These are phyloP conservation scores for Nasonia longicornis DNA, from an alignment of 1,140 invertebrate species.

Conservation along the genomic window DNA sequence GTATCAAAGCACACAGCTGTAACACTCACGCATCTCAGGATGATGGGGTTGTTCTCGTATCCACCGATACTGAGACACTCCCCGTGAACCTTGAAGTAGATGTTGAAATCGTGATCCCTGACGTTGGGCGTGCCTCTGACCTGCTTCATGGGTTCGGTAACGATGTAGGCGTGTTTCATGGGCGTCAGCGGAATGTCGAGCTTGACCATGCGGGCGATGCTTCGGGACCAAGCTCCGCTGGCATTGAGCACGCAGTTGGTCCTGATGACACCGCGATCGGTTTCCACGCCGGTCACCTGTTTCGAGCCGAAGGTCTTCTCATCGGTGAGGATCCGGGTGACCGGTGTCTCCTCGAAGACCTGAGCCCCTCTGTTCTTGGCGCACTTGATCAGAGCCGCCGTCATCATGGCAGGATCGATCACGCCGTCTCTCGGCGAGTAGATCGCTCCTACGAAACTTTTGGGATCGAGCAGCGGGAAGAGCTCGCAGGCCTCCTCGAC, in stretches of 20 bases:
- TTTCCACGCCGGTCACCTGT: constrained; percentile 81
- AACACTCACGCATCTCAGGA: constrained; percentile 77
- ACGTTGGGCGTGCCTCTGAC: constrained; percentile 83
- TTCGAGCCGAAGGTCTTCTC: constrained; percentile 72
- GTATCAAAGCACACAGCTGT: background rate
- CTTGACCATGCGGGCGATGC: constrained; percentile 79
- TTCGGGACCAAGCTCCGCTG: constrained; percentile 83
- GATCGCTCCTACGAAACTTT: constrained; percentile 80
- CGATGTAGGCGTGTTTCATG: constrained; percentile 91
- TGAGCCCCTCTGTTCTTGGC: constrained; percentile 78
- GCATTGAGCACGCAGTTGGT: constrained; percentile 83
- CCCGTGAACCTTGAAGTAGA: constrained; percentile 88
- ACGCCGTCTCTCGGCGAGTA: constrained; percentile 86
- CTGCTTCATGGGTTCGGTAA: constrained; percentile 81
- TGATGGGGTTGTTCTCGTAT: constrained; percentile 86
- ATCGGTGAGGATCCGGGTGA: constrained; percentile 75
- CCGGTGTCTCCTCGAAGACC: constrained; percentile 83
- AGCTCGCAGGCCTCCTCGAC: constrained; percentile 80
- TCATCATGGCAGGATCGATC: constrained; percentile 85
- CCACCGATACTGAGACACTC: constrained; percentile 86
- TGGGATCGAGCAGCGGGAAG: constrained; percentile 84
- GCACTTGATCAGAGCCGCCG: constrained; percentile 78
- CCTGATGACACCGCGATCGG: constrained; percentile 78
- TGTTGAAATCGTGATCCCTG: constrained; percentile 84
- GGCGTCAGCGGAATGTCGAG: constrained; percentile 80